These are phyloP conservation scores for Formica selysi DNA, from an alignment of 1,140 invertebrate genomes.

Conservation along the genomic window DNA sequence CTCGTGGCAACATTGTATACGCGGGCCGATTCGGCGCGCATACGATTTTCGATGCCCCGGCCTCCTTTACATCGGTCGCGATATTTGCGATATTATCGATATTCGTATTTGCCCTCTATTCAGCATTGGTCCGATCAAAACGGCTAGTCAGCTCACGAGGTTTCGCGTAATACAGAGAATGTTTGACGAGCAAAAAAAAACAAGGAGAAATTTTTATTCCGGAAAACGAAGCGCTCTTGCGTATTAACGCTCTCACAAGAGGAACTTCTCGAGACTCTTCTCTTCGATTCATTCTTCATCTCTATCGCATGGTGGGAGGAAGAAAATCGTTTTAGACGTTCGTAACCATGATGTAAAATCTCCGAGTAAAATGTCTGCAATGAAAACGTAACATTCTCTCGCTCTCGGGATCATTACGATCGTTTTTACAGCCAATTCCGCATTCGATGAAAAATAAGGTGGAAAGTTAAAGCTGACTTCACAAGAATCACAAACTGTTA, in stretches of 20 bases:
- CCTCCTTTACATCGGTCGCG: constrained; percentile 36
- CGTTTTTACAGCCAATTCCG: constrained; percentile 5
- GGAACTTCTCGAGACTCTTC: background rate
- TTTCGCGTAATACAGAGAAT: background rate
- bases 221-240: background rate
- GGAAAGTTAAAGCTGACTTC: background rate
- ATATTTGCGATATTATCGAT: constrained; percentile 76
- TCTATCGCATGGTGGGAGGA: background rate
- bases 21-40: background rate
- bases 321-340: constrained; percentile 30
- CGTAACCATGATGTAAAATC: constrained; percentile 29
- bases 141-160: background rate
- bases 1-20: constrained; percentile 55
- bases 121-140: constrained; percentile 11
- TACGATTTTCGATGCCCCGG: constrained; percentile 26
- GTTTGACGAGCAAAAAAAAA: background rate
- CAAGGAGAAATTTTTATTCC: background rate
- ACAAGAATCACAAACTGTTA: background rate
- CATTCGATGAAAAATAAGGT: constrained; percentile 31
- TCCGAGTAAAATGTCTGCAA: constrained; percentile 14
- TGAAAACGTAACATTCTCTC: constrained; percentile 11
- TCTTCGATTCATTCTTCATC: background rate
- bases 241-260: background rate
- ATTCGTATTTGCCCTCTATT: constrained; percentile 78
- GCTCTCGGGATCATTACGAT: constrained; percentile 23